Evolutionary conservation across 30 jellyfish, hydroid and myxozoan genomes (phyloP).

Genomic region (Aurelia sp.): DNA sequence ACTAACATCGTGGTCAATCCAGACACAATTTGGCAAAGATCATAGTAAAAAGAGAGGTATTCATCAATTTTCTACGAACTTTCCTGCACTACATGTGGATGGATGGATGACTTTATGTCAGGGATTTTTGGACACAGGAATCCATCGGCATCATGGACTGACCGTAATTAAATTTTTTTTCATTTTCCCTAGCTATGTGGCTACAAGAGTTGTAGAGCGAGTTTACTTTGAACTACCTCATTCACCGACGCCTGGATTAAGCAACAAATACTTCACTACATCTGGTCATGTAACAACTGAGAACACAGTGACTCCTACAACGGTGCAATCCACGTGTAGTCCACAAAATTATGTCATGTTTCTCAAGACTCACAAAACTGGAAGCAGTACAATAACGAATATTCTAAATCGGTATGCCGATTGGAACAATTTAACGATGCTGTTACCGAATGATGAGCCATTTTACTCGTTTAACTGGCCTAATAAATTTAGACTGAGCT

Average conservation of each 20-base stretch:
- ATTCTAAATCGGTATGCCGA: constrained; percentile 96
- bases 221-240: constrained; percentile 75
- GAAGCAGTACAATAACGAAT: constrained; percentile 94
- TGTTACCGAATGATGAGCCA: constrained; percentile 78
- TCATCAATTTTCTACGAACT: too few relatives aligned
- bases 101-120: too few relatives aligned
- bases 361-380: constrained; percentile 96
- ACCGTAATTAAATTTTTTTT: too few relatives aligned
- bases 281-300: constrained; percentile 1
- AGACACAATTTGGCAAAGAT: too few relatives aligned
- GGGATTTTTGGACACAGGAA: too few relatives aligned
- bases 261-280: constrained; percentile 7
- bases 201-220: constrained; percentile 81
- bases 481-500: constrained; percentile 79
- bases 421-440: constrained; percentile 77
- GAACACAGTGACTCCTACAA: not conserved
- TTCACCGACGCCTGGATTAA: constrained; percentile 53
- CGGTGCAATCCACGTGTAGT: constrained; percentile 43
- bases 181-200: constrained; percentile 60
- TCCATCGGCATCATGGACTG: too few relatives aligned
- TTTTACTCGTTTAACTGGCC: constrained; percentile 96
- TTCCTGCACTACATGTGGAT: too few relatives aligned
- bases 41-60: too few relatives aligned
- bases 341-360: constrained; percentile 84
- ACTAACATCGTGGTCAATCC: too few relatives aligned